Base-by-base conservation (phyloP, 2,113 vertebrate species). In the Anser cygnoides region DNA sequence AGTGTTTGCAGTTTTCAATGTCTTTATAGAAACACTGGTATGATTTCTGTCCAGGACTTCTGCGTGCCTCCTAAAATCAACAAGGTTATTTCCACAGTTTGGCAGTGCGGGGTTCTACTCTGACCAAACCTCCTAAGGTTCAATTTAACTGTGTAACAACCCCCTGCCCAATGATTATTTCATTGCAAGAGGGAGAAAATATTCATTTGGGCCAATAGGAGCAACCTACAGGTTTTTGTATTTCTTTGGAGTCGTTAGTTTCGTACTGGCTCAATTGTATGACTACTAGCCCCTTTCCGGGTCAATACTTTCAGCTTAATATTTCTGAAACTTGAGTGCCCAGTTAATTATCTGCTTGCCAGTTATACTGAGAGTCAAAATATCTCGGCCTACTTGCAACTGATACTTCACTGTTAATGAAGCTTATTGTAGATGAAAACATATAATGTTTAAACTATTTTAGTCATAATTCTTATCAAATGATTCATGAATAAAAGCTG, bases 241-340 rank as follows among this genome's bases (percentile, higher is more conserved):
- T 77, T 58, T 50, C 25, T 31, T 29, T 50, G 44, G 11, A 73
- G 4, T 22, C 26, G 44, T 21, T 89, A 4, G 54, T 54, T 73
- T 6, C 3, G 29, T 19, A 5, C 31, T 55, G 22, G 11, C 43
- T 71, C 28, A 41, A 18, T 50, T 67, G 0, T 3, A 3, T 3
- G 49, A 8, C 44, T 78, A n/a, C 61, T 16, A 2, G 33, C 6
- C 5, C 31, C 0, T 0, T 67, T 70, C 29, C 1, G 0, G 22
- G 13, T 81, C 57, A 25, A 2, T 31, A 2, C 43, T 25, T 21
- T 13, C 41, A 92, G 41, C 25, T 17, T 13, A 0, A 0, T 13
- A 5, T 54, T 37, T 68, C 68, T 78, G 52, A 66, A 87, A 54
- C 0, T 0, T 10, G 59, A 74, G 6, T 11, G 7, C 8, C 1